These are phyloP conservation scores for Luperina nickerlii DNA, from an alignment of 2,888 invertebrate genomes.

Conservation along the genomic window DNA sequence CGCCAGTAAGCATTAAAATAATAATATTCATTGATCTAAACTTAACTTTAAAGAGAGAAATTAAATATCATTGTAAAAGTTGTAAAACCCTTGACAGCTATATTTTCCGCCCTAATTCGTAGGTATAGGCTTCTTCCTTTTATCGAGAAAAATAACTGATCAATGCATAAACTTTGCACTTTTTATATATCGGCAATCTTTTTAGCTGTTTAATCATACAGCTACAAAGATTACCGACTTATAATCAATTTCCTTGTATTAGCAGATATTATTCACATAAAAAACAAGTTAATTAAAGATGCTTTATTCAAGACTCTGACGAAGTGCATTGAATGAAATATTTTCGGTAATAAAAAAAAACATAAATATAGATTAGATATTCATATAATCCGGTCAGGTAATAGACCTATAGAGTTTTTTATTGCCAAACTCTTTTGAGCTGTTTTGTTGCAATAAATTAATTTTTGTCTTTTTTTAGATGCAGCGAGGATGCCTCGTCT, in stretches of 20 bases:
- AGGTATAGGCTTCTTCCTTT: neutral
- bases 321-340: neutral
- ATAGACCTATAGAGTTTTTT: neutral
- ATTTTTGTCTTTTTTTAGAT: conserved; percentile 46
- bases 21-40: neutral
- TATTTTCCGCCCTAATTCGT: neutral
- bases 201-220: too few species aligned
- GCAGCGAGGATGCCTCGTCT: conserved; percentile 59
- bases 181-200: neutral
- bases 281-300: neutral
- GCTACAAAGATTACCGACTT: neutral
- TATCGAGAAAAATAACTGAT: neutral
- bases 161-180: neutral
- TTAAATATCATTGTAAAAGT: neutral
- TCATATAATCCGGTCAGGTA: neutral
- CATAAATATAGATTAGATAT: neutral
- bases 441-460: neutral
- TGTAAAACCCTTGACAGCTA: neutral
- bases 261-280: neutral
- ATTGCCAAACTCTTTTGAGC: conserved; percentile 3
- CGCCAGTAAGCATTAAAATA: conserved; percentile 10
- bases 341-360: neutral
- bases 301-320: neutral
- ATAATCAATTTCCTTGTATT: neutral
- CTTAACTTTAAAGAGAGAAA: neutral